Evolutionary conservation across 2,888 invertebrate genomes (phyloP).

Genomic region (Ethmia dodecea): DNA sequence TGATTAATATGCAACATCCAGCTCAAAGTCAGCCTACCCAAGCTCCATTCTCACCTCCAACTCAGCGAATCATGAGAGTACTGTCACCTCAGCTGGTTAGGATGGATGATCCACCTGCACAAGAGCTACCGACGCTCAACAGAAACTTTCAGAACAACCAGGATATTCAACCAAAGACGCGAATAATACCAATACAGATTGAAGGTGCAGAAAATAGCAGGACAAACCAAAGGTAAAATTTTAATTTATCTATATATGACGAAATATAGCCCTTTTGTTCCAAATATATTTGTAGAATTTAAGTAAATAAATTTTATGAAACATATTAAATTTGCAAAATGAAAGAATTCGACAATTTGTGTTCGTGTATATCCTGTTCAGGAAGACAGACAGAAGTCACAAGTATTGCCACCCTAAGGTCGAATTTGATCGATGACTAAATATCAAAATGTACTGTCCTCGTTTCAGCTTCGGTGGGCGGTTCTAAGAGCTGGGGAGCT

Average conservation of each 20-base stretch:
- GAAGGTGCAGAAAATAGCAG: slow-evolving; percentile 63
- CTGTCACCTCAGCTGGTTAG: slow-evolving; percentile 72
- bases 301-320: too few relatives aligned
- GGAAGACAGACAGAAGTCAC: too few relatives aligned
- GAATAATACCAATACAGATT: slow-evolving; percentile 80
- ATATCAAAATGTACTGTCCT: slow-evolving; percentile 24
- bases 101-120: slow-evolving; percentile 52
- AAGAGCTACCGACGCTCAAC: slow-evolving; percentile 58
- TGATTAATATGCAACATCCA: slow-evolving; percentile 61
- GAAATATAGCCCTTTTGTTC: too few relatives aligned
- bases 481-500: slow-evolving; percentile 65
- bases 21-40: slow-evolving; percentile 30
- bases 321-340: too few relatives aligned
- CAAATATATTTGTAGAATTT: too few relatives aligned
- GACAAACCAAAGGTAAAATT: slow-evolving; percentile 54
- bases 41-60: slow-evolving; percentile 57
- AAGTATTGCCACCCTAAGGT: too few relatives aligned
- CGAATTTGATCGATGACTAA: too few relatives aligned
- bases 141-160: slow-evolving; percentile 45
- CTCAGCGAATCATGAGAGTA: slow-evolving; percentile 74
- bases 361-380: too few relatives aligned
- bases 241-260: not conserved
- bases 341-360: too few relatives aligned
- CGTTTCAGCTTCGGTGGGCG: slow-evolving; percentile 75
- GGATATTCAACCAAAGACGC: slow-evolving; percentile 63